Percentiles rank a stretch among this genome's conserved stretches.
Conservation (phyloP, 2,797 vertebrate species). For the Margarornis squamiger region DNA sequence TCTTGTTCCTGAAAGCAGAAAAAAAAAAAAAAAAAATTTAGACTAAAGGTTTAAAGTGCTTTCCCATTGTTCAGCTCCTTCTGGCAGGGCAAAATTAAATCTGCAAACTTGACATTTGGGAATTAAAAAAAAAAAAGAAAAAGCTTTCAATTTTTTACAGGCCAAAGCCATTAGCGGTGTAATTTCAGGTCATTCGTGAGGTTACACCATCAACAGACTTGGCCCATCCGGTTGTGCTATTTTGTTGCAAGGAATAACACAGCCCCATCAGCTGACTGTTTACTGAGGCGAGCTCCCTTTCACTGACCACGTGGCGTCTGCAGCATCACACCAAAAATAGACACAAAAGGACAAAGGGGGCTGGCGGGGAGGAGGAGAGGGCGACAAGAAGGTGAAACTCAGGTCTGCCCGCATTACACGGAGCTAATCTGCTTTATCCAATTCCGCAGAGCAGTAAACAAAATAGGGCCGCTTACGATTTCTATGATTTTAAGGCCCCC, state of each 20-base stretch:
- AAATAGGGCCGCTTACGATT: background rate
- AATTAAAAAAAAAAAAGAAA: background rate
- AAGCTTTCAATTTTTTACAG: background rate
- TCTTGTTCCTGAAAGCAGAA: conserved; percentile 82
- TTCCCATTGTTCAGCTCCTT: background rate
- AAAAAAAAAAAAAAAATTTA: background rate
- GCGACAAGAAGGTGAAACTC: conserved; percentile 53
- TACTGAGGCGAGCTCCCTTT: conserved; percentile 64
- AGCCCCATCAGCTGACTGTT: conserved; percentile 75
- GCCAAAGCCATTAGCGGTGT: background rate
- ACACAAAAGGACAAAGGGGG: conserved; percentile 77
- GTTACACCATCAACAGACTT: conserved; percentile 30
- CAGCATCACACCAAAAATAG: conserved; percentile 74
- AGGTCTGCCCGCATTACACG: conserved; percentile 17
- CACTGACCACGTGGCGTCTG: conserved; percentile 74
- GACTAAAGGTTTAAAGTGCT: background rate
- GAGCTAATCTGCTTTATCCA: conserved; percentile 49
- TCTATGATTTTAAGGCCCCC: background rate
- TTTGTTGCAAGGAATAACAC: conserved; percentile 12
- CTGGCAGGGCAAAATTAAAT: background rate
- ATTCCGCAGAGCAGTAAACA: conserved; percentile 26
- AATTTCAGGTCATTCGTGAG: background rate
- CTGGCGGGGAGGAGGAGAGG: conserved; percentile 4
- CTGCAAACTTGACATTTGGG: background rate
- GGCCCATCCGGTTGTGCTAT: conserved; percentile 5